phyloP scores from a whole-genome alignment of 2,888 invertebrate species.

The Scrobipalpa costella region DNA sequence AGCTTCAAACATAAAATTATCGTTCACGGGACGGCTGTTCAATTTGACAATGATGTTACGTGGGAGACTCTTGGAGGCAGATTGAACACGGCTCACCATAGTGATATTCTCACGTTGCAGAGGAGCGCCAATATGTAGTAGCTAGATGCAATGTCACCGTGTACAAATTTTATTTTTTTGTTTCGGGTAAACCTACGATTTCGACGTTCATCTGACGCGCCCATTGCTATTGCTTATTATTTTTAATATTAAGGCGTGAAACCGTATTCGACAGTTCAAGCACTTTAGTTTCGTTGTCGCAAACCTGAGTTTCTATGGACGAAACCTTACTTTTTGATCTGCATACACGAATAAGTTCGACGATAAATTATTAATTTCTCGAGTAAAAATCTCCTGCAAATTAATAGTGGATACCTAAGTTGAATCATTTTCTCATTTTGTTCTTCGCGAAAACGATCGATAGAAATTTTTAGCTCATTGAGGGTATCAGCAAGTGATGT shows the following conservation, averaged over 20 bases:
- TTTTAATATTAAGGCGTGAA: no score
- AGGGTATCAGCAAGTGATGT: no score
- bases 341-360: neutral
- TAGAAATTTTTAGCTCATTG: neutral
- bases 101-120: neutral
- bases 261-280: no score
- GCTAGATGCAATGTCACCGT: neutral
- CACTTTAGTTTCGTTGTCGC: no score
- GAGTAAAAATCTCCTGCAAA: neutral
- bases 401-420: no score
- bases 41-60: neutral
- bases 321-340: neutral
- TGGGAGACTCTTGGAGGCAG: neutral
- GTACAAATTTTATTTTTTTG: neutral
- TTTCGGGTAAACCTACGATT: neutral
- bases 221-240: neutral
- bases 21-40: neutral
- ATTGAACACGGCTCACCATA: neutral
- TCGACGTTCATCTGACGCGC: neutral
- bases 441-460: neutral
- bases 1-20: neutral
- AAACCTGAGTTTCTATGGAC: no score
- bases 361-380: neutral
- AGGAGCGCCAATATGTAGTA: neutral
- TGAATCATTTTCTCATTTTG: neutral